A percentile compares a stretch with the other conserved stretches of the same genome.
These are phyloP conservation scores for Synanceia verrucosa DNA, from an alignment of 2,797 vertebrate species.

Conservation along the genomic window DNA sequence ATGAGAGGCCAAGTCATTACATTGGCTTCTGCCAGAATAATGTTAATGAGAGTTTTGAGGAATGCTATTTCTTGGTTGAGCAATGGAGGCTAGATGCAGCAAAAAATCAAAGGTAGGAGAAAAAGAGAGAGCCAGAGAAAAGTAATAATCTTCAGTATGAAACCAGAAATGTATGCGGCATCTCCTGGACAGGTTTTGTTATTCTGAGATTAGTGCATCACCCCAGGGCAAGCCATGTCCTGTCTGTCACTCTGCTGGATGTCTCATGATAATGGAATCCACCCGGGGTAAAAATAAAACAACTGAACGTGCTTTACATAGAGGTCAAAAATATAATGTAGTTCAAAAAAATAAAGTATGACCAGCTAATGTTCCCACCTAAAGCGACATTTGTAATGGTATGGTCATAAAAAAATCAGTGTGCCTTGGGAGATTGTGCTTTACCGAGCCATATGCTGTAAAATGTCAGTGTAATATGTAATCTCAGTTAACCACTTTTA, in stretches of 20 bases:
- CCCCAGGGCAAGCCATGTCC: slow-evolving; percentile 51
- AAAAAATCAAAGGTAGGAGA: background rate
- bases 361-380: slow-evolving; percentile 23
- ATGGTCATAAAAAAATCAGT: slow-evolving; percentile 19
- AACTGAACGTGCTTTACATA: slow-evolving; percentile 42
- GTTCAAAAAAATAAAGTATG: slow-evolving; percentile 32
- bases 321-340: slow-evolving; percentile 47
- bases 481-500: slow-evolving; percentile 30
- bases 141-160: slow-evolving; percentile 36
- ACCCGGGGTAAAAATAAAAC: slow-evolving; percentile 45
- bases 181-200: slow-evolving; percentile 44
- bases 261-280: slow-evolving; percentile 57
- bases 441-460: slow-evolving; percentile 20
- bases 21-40: slow-evolving; percentile 38
- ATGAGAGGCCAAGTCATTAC: slow-evolving; percentile 56
- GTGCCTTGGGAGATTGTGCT: background rate
- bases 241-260: slow-evolving; percentile 48
- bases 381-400: slow-evolving; percentile 18
- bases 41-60: slow-evolving; percentile 48
- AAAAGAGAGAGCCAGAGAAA: background rate
- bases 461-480: slow-evolving; percentile 4
- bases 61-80: slow-evolving; percentile 12
- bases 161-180: slow-evolving; percentile 45
- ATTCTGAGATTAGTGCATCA: slow-evolving; percentile 53
- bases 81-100: background rate